Percentiles rank a stretch among this genome's conserved stretches.
phyloP scores from a whole-genome alignment of 2,797 vertebrate species.

The Sebastes nivosus region DNA sequence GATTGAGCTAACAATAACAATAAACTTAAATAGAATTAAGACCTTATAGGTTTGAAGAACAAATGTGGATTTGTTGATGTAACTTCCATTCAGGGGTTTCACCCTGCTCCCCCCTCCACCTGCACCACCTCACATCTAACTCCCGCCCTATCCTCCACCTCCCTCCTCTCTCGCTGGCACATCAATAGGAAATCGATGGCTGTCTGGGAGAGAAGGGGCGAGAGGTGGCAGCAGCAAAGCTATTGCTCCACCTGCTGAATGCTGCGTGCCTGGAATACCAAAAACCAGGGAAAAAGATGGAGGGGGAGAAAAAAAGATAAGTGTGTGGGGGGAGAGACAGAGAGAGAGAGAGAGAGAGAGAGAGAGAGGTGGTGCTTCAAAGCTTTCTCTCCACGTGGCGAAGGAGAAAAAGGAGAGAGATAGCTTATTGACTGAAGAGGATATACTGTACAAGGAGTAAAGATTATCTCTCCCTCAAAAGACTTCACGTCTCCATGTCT shows the following conservation, averaged over 20 bases:
- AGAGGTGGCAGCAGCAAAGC: slow-evolving; percentile 66
- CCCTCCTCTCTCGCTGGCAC: slow-evolving; percentile 18
- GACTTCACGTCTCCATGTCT: slow-evolving; percentile 28
- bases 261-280: slow-evolving; percentile 60
- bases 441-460: slow-evolving; percentile 65
- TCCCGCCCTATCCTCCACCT: background rate
- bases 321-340: background rate
- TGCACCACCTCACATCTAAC: background rate
- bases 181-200: slow-evolving; percentile 74
- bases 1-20: no score
- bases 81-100: background rate
- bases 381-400: slow-evolving; percentile 1
- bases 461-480: slow-evolving; percentile 56
- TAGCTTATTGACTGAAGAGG: slow-evolving; percentile 67
- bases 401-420: background rate
- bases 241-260: slow-evolving; percentile 69
- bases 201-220: slow-evolving; percentile 49
- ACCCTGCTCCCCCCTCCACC: background rate
- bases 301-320: background rate
- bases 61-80: background rate
- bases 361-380: background rate
- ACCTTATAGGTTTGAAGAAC: background rate
- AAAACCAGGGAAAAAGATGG: background rate
- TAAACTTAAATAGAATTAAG: background rate
- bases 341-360: background rate